phyloP scores from a whole-genome alignment of 2,888 invertebrate species.

The Sepioteuthis lessoniana region DNA sequence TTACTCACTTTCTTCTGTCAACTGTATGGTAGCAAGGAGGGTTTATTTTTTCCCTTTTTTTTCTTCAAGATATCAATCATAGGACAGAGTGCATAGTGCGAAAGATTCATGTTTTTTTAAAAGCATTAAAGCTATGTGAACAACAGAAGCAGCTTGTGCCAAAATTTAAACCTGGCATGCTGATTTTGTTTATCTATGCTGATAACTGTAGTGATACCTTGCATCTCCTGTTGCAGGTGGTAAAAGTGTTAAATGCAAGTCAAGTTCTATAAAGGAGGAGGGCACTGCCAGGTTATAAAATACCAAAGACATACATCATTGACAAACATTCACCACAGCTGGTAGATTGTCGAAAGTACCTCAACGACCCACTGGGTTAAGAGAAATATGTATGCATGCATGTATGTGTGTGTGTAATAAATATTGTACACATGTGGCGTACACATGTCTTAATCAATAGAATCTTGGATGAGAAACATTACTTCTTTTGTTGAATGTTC shows the following conservation, averaged over 20 bases:
- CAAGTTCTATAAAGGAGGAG: not conserved
- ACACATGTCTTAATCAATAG: not conserved
- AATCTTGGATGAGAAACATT: not conserved
- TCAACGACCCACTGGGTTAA: not conserved
- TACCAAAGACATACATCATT: constrained; percentile 9
- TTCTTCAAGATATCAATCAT: too few species aligned
- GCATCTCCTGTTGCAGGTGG: not conserved
- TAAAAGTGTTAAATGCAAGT: not conserved
- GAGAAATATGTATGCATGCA: not conserved
- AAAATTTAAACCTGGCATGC: too few species aligned
- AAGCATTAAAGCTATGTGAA: too few species aligned
- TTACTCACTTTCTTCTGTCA: too few species aligned
- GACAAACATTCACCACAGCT: not conserved
- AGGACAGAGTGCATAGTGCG: too few species aligned
- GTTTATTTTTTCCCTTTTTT: too few species aligned
- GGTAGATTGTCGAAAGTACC: not conserved
- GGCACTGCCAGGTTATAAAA: not conserved
- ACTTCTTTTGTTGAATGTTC: constrained; percentile 21
- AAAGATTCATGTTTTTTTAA: too few species aligned
- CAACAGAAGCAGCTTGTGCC: too few species aligned
- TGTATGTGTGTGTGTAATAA: not conserved
- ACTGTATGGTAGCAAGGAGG: too few species aligned
- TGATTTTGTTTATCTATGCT: too few species aligned
- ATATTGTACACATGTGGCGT: constrained; percentile 14
- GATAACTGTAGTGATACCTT: not conserved